These are phyloP conservation scores for Brachirus orientalis DNA, from an alignment of 2,113 vertebrate genomes.

Conservation along the genomic window DNA sequence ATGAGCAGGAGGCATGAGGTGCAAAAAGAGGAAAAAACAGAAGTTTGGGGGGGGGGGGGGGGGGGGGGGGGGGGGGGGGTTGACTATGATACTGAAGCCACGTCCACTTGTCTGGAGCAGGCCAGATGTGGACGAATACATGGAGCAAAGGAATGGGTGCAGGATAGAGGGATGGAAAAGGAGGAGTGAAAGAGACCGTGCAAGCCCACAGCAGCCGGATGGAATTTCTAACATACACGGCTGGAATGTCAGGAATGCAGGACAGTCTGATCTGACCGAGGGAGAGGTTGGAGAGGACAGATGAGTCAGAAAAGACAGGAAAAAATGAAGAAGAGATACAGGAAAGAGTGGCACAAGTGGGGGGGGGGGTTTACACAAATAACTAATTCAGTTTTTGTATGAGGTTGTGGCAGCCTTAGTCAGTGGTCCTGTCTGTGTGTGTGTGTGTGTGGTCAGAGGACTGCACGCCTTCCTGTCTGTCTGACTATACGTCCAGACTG, in stretches of 20 bases:
- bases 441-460: conserved; percentile 37
- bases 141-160: conserved; percentile 33
- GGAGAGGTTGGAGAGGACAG: conserved; percentile 55
- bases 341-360: conserved; percentile 39
- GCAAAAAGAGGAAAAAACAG: conserved; percentile 1
- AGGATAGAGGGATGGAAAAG: conserved; percentile 64
- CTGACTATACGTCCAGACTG: conserved; percentile 26
- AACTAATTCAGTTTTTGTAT: conserved; percentile 59
- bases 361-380: conserved; percentile 47
- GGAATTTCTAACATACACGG: conserved; percentile 94
- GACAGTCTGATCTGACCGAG: conserved; percentile 81
- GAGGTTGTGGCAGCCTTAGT: conserved; percentile 29
- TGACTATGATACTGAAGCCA: conserved; percentile 32
- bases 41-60: conserved; percentile 8
- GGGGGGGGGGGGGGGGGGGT: conserved; percentile 5
- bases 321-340: conserved; percentile 17
- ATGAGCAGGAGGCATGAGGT: neutral
- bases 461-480: conserved; percentile 36
- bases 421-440: conserved; percentile 14
- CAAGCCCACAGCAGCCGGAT: conserved; percentile 83
- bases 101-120: conserved; percentile 22
- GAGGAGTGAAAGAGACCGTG: conserved; percentile 53
- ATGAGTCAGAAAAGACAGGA: conserved; percentile 31
- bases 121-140: conserved; percentile 51
- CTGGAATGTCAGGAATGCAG: conserved; percentile 90